Evolutionary conservation across 2,888 invertebrate species (phyloP).

Genomic region (Sesamia inferens): DNA sequence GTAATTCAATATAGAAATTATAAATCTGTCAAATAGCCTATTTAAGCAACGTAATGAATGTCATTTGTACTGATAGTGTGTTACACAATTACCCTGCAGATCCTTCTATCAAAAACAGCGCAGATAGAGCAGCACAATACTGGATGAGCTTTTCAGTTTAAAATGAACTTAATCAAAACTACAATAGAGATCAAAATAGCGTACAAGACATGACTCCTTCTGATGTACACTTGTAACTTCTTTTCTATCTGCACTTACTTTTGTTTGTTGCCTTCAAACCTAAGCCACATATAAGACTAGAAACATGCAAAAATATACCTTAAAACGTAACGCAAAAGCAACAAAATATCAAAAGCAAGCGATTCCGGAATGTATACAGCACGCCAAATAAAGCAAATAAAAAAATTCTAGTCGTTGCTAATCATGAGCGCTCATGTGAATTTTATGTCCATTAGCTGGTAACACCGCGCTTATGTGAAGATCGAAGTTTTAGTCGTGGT

Average conservation of each 20-base stretch:
- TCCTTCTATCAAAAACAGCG: background rate
- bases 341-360: slow-evolving; percentile 51
- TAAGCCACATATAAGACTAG: slow-evolving; percentile 34
- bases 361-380: slow-evolving; percentile 59
- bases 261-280: slow-evolving; percentile 24
- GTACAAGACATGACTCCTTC: background rate
- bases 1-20: no score
- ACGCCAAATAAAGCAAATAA: slow-evolving; percentile 19
- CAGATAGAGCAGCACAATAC: background rate
- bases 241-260: background rate
- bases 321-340: slow-evolving; percentile 39
- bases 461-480: background rate
- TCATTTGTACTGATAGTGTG: no score
- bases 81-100: no score
- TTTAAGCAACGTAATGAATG: no score
- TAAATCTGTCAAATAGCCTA: no score
- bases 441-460: background rate
- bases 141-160: background rate
- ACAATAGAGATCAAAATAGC: background rate
- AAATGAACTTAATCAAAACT: background rate
- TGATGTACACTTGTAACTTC: background rate
- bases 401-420: background rate
- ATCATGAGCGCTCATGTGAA: background rate
- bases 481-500: background rate
- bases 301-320: slow-evolving; percentile 50